phyloP scores from a whole-genome alignment of 2,797 vertebrate genomes.

The Apogon hyalosoma region DNA sequence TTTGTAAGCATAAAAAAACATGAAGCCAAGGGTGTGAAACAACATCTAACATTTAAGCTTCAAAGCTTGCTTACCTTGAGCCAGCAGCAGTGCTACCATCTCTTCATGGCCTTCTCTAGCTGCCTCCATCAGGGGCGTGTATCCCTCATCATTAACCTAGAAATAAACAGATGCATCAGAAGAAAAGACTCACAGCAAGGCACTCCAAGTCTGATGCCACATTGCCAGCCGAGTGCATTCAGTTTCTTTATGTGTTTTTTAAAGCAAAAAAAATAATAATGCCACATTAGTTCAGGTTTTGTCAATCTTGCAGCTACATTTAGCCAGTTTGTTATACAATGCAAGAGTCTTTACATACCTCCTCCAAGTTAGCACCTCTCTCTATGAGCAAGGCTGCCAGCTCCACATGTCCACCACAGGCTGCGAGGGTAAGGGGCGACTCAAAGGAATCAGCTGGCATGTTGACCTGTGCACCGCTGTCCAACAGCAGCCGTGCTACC shows the following conservation, averaged over 20 bases:
- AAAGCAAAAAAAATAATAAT: background rate
- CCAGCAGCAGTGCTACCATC: constrained; percentile 97
- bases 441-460: constrained; percentile 99
- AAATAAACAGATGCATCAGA: constrained; percentile 42
- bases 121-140: constrained; percentile 98
- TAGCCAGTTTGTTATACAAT: background rate
- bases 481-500: constrained; percentile 96
- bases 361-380: constrained; percentile 97
- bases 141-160: constrained; percentile 97
- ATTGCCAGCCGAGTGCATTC: background rate
- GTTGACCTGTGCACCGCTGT: constrained; percentile 99
- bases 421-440: constrained; percentile 95
- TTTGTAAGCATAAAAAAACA: too few relatives aligned
- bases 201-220: background rate
- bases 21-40: background rate
- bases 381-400: constrained; percentile 96
- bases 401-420: constrained; percentile 97
- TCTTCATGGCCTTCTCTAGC: constrained; percentile 98
- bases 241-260: background rate
- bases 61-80: constrained; percentile 88
- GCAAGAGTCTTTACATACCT: constrained; percentile 70
- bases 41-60: background rate
- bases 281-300: too few relatives aligned
- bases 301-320: background rate
- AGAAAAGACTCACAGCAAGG: constrained; percentile 22